Percentiles rank a stretch among this genome's conserved stretches.
Evolutionary conservation across 2,888 invertebrate genomes (phyloP).

Genomic region (Hyppa rectilinea): DNA sequence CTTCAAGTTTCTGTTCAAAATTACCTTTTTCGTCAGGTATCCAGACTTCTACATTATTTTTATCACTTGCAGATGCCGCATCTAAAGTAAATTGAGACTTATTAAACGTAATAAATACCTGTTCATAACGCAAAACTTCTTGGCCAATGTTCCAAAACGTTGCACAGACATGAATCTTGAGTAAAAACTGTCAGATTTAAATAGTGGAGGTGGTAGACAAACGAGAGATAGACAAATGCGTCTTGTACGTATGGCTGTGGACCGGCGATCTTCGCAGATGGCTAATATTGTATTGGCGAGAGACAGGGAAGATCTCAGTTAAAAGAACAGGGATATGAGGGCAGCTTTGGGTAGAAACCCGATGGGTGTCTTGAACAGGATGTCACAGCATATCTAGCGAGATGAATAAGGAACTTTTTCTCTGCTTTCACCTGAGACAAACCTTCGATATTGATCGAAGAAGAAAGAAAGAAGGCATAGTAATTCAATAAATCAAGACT

Average conservation of each 20-base stretch:
- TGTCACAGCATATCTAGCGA: no score
- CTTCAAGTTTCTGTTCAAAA: not conserved
- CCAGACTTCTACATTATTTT: slow-evolving; percentile 26
- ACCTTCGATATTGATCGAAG: not conserved
- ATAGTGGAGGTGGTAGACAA: not conserved
- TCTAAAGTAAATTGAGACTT: slow-evolving; percentile 8
- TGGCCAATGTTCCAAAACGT: not conserved
- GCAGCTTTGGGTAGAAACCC: not conserved
- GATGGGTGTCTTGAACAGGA: not conserved
- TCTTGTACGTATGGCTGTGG: not conserved
- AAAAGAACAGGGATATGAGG: not conserved
- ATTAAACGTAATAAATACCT: no score
- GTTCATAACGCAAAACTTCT: not conserved
- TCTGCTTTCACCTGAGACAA: not conserved
- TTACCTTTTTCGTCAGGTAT: slow-evolving; percentile 28
- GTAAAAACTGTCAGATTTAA: not conserved
- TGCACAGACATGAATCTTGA: not conserved
- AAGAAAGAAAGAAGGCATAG: no score
- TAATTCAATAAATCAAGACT: no score
- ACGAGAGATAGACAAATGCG: not conserved
- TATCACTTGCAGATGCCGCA: not conserved
- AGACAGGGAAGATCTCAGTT: not conserved
- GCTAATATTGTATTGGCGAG: not conserved
- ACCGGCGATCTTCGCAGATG: not conserved
- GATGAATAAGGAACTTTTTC: not conserved